Evolutionary conservation across 2,113 vertebrate species (phyloP), one percentile per base, ranked within the genome.

Genomic region (Sula dactylatra): DNA sequence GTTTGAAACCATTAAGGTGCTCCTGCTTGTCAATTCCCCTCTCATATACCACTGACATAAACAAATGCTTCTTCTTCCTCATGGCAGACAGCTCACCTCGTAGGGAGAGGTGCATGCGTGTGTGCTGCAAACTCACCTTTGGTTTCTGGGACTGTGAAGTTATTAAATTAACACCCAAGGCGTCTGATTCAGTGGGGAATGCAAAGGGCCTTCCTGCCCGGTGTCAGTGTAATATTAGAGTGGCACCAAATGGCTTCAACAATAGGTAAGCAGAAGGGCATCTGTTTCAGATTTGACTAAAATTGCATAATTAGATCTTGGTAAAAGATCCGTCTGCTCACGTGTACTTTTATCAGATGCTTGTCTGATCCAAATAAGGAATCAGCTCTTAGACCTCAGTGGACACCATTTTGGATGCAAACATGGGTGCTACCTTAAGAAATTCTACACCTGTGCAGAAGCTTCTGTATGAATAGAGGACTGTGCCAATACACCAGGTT

Each of bases 251-350:
- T 98, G 97, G 94, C 94, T 97, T 95, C 96, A 97, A 90, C 97
- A 95, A 98, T 96, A 95, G 97, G 98, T 98, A 97, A 96, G 95
- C 95, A 96, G 96, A 97, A 98, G 97, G 96, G 97, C 97, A 98
- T 98, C 97, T 98, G 98, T 97, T 98, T 98, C 97, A 96, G 94
- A 98, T 98, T 95, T 96, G 95, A 97, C 97, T 97, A 96, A 98
- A 97, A 98, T 96, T 97, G 94, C 90, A 96, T 98, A 98, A 98
- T 98, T 98, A 97, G 96, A 98, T 97, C 85, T 98, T 66, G 47
- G 61, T 91, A 91, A 94, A 94, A 98, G 97, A 97, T 98, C 85
- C 83, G 95, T 97, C 94, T 95, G 96, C 56, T 94, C 69, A 64
- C 1, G 16, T 88, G 88, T 56, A 90, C 93, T 95, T 96, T 97